Base-by-base conservation (phyloP, 2,113 vertebrate species). In the Lepus europaeus region DNA sequence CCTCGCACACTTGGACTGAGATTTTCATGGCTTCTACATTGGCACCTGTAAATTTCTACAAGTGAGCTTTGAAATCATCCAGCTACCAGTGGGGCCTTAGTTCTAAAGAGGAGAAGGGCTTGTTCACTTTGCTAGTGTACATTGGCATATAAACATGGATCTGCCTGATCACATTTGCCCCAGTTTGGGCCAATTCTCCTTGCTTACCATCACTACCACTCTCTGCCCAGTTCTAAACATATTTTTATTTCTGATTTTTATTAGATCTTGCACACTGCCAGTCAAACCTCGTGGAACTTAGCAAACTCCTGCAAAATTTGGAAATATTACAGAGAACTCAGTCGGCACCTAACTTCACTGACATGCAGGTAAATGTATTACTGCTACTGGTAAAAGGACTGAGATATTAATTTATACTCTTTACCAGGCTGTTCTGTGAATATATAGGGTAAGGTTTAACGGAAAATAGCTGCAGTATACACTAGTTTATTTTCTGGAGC, bases 281-380 rank as follows among this genome's bases (percentile, higher is more conserved):
- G 96, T 99, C 99, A 89, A 99, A 98, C 98, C 99, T 99, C 92
- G 99, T 99, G 27, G 99, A 99, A 98, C 98, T 99, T 96, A 99
- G 99, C 98, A 99, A 99, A 97, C 98, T 99, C 93, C 98, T 99
- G 97, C 99, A 99, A 98, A 99, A 99, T 98, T 98, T 99, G 98
- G 99, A 99, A 98, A 99, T 99, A 96, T 98, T 99, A 59, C 99
- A 99, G 96, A 99, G 99, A 98, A 99, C 99, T 80, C 99, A 99
- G 97, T 99, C 99, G 69, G 99, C 99, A 3, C 99, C 99, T 76
- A 99, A 99, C 97, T 99, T 99, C 98, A 99, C 99, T 95, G 99
- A 99, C 92, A 99, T 99, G 98, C 99, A 99, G 99, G 99, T 99
- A 99, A 98, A 93, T 93, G 49, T 66, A 2, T 73, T 93, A 77